Base-by-base conservation (phyloP, 2,888 invertebrate species). In the Steromphala cineraria region DNA sequence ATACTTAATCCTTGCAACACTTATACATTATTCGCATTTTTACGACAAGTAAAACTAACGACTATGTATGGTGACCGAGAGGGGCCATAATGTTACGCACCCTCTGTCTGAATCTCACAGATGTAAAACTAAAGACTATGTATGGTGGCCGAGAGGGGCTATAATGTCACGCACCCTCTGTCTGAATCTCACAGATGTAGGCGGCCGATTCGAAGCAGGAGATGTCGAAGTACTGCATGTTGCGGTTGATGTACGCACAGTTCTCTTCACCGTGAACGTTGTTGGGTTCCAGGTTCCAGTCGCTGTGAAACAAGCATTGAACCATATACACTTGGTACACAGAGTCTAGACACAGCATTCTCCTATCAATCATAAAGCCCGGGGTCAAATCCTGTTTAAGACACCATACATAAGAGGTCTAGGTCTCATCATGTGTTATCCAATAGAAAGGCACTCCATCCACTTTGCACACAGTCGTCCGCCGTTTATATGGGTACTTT, bases 211-310 rank as follows among this genome's bases (percentile, higher is more conserved):
- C 52, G 2, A 83, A 76, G 81, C 89, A 90, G 15, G 75, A 78
- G 4, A 84, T 80, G 76, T 89, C 89, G 75, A 87, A 87, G 67
- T 87, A 87, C 1, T 80, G 80, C 7, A 87, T 85, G n/a, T 83
- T 85, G 28, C 82, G 83, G 0, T 82, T 71, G 4, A 89, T 84
- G 3, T 80, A 78, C 17, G 84, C 87, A 82, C 89, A 90, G 31
- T 86, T 86, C 56, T 90, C 88, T 17, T 80, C 79, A 8, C 88
- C 88, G 17, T 77, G 84, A 56, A 83, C 86, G 67, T 89, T 86
- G 53, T 90, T 88, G 2, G 89, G 89, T 74, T 90, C 88, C 28
- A 78, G 83, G 67, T 87, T 86, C 89, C 89, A 90, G 2, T 83
- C 80, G 13, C 89, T 90, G 83, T 7, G 84, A 85, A 36, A 28